Conservation (phyloP, 1,140 invertebrate species). For the Saccostrea echinata region DNA sequence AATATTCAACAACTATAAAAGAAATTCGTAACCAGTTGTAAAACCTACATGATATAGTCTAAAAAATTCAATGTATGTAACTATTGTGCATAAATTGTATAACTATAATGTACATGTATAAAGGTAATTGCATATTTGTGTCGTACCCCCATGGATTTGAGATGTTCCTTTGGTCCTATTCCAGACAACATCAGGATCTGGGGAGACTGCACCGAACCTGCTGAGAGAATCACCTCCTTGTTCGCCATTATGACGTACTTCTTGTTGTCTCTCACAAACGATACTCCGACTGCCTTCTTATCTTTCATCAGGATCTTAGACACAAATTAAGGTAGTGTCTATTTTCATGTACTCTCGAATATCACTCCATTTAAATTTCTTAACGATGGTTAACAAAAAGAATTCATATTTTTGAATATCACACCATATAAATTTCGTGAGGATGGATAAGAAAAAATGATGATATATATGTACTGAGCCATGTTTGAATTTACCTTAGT, state of each 20-base stretch:
- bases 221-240: conserved; percentile 91
- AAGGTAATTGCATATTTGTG: conserved; percentile 70
- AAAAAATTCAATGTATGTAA: no score
- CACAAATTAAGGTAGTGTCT: not conserved
- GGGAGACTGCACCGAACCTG: conserved; percentile 91
- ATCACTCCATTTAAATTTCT: no score
- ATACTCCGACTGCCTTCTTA: conserved; percentile 70
- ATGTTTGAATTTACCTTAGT: conserved; percentile 62
- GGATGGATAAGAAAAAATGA: not conserved
- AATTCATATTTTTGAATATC: no score
- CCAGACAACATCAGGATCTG: conserved; percentile 95
- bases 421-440: no score
- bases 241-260: conserved; percentile 83
- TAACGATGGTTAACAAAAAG: no score
- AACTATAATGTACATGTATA: no score
- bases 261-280: conserved; percentile 72
- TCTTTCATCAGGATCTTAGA: conserved; percentile 56
- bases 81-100: no score
- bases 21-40: no score
- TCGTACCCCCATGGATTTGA: conserved; percentile 56
- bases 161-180: conserved; percentile 85
- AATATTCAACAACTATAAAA: no score
- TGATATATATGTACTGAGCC: no score
- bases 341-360: no score
- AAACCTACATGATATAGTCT: no score